Conservation (phyloP, 2,113 vertebrate genomes). For the Seriola quinqueradiata region DNA sequence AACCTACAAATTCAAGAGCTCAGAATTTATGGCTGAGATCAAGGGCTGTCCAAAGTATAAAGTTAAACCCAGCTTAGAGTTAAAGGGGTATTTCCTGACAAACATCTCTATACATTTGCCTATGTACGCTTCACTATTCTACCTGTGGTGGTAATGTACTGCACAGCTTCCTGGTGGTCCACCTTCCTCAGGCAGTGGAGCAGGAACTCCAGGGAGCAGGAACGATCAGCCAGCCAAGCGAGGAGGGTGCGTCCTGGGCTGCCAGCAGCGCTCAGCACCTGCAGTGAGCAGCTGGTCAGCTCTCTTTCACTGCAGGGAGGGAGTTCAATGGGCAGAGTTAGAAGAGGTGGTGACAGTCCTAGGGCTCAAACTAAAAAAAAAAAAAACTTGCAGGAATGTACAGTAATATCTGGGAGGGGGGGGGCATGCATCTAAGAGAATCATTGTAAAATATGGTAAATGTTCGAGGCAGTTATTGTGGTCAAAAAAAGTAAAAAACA, state of each 20-base stretch:
- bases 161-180: conserved; percentile 84
- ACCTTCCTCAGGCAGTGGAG: conserved; percentile 86
- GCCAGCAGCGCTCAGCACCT: conserved; percentile 85
- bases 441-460: neutral
- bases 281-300: conserved; percentile 89
- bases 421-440: neutral
- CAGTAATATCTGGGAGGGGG: neutral
- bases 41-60: neutral
- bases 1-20: neutral
- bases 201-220: conserved; percentile 84
- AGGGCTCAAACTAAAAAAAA: neutral
- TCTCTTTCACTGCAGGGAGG: conserved; percentile 81
- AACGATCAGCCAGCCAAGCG: conserved; percentile 82
- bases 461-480: neutral
- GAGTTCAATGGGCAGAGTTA: neutral
- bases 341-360: neutral
- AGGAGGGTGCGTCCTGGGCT: conserved; percentile 86
- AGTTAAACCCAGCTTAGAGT: too few relatives aligned
- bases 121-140: neutral
- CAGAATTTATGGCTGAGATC: neutral
- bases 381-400: neutral
- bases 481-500: too few relatives aligned
- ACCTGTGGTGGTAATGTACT: conserved; percentile 82
- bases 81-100: too few relatives aligned
- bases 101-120: neutral